Percentiles rank a stretch among this genome's conserved stretches.
Evolutionary conservation across 2,888 invertebrate genomes (phyloP).

Genomic region (Drosophila meridiana): DNA sequence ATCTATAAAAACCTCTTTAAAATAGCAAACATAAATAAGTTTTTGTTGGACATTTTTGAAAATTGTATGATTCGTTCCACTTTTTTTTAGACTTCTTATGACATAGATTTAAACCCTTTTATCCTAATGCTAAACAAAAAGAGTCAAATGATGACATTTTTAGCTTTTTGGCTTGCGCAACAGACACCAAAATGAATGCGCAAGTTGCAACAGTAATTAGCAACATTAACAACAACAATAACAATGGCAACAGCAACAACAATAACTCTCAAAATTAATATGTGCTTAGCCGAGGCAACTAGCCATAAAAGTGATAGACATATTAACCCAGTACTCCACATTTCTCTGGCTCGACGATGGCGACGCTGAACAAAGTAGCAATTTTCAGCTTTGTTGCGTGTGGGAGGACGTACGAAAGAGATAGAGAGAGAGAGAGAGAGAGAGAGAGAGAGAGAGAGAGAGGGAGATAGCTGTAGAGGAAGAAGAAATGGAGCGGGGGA

Average conservation of each 20-base stretch:
- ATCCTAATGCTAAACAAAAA: no score
- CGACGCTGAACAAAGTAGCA: conserved; percentile 70
- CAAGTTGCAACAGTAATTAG: conserved; percentile 46
- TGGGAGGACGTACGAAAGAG: conserved; percentile 21
- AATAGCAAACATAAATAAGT: no score
- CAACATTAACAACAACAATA: conserved; percentile 8
- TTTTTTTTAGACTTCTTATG: no score
- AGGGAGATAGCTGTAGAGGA: background rate
- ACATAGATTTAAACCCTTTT: no score
- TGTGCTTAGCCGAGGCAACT: conserved; percentile 68
- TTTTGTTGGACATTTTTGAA: no score
- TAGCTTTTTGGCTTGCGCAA: conserved; percentile 33
- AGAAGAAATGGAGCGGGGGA: background rate
- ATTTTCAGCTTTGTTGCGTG: conserved; percentile 78
- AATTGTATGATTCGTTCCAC: no score
- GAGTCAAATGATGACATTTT: background rate
- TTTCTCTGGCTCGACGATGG: conserved; percentile 45
- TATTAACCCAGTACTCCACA: conserved; percentile 78
- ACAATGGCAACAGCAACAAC: conserved; percentile 1
- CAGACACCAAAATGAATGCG: conserved; percentile 20
- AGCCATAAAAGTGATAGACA: conserved; percentile 77
- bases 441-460: background rate
- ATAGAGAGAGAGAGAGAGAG: background rate
- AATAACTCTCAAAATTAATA: conserved; percentile 55
- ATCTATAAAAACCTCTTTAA: no score